Evolutionary conservation across 1,140 invertebrate genomes (phyloP), one percentile per base, ranked within the genome.

Genomic region (Zaprionus ornatus): DNA sequence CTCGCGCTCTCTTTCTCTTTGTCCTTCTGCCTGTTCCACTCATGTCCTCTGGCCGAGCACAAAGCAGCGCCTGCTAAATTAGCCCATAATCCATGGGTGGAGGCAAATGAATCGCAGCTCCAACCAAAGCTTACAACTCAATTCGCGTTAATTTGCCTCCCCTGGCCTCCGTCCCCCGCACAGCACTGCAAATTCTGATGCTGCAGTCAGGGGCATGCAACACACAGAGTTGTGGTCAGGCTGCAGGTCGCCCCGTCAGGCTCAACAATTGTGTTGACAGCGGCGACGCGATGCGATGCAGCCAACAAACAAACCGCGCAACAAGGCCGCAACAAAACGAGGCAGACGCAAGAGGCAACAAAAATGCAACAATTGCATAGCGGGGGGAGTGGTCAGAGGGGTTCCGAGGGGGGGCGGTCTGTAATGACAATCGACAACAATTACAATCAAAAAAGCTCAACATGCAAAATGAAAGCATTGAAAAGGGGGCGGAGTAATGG

Each of bases 381-480:
- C 37, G 21, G n/a, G 17, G 52, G 23, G 35, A 27, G 35, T 13
- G 13, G 3, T 32, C 37, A 3, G 15, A 12, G 10, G 3, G 9
- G 1, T 21, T 37, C 3, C 12, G n/a, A 12, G 21, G 6, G 7
- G 2, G 23, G 55, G 12, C 1, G 9, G 10, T 5, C 74, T 71
- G 85, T 90, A 88, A 88, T 88, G 84, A 88, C 84, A 88, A 88
- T 88, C 84, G 85, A 88, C 85, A 88, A 88, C 84, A 88, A 88
- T 88, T 88, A 88, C 85, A 90, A 88, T 88, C 85, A 88, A 84
- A 88, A 88, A 85, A 90, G 81, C 77, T 67, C 67, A 64, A 74
- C 66, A 72, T 73, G 77, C 77, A 77, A 88, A 87, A 84, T 87
- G 70, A 68, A 77, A 64, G 77, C 62, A 74, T 69, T 56, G 50